phyloP scores from a whole-genome alignment of 1,140 invertebrate species.

The Apis florea region DNA sequence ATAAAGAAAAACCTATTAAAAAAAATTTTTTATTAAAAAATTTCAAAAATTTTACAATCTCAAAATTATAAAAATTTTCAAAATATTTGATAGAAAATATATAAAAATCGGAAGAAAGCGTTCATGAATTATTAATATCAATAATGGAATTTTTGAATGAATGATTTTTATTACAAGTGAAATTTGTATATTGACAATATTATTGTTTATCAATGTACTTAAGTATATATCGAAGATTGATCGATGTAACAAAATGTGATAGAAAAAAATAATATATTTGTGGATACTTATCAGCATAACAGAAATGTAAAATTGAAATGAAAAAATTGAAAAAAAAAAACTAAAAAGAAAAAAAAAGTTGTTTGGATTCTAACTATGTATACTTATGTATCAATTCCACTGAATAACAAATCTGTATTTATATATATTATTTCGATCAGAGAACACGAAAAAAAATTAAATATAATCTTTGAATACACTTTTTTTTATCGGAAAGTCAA shows the following conservation, averaged over 20 bases:
- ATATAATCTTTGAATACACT: constrained; percentile 19
- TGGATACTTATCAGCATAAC: background rate
- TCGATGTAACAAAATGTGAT: too few species aligned
- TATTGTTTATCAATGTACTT: too few species aligned
- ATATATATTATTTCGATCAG: constrained; percentile 27
- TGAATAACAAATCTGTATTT: constrained; percentile 11
- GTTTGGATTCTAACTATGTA: background rate
- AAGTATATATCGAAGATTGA: too few species aligned
- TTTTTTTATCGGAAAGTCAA: background rate
- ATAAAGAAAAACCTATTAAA: background rate
- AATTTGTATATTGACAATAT: constrained; percentile 2
- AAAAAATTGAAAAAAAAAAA: background rate
- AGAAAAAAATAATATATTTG: background rate
- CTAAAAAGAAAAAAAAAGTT: background rate
- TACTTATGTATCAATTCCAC: constrained; percentile 44
- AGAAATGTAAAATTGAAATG: constrained; percentile 18
- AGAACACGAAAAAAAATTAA: background rate
- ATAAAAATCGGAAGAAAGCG: background rate
- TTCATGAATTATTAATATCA: background rate
- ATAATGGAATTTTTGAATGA: background rate
- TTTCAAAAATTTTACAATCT: background rate
- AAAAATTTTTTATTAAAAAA: background rate
- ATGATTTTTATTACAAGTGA: constrained; percentile 13
- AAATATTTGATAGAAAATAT: too few species aligned
- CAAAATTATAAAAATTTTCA: background rate